Evolutionary conservation across 2,888 invertebrate species (phyloP), one percentile per base, ranked within the genome.

Genomic region (Erannis defoliaria): DNA sequence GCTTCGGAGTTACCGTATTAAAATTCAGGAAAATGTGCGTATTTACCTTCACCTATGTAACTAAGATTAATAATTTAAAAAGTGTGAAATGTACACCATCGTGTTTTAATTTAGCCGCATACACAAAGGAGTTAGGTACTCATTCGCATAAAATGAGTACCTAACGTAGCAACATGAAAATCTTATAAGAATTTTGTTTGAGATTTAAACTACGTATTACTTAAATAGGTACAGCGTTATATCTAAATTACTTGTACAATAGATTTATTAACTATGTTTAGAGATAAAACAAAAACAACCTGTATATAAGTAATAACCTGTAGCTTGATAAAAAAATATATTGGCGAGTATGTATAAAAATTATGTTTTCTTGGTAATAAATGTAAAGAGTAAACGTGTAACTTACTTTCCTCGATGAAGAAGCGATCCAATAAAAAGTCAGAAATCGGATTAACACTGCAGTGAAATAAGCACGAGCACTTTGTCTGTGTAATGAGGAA

Each of bases 401-500:
- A 84, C 91, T 89, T 79, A 91, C 91, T 90, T 85, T 78, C 66
- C 76, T 69, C 74, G 79, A 73, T 75, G 80, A 77, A 79, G 83
- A 83, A 85, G 81, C 83, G 89, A 90, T 91, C 91, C 91, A 90
- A 90, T 86, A 88, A 86, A 82, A 81, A 86, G 84, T 83, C 83
- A 86, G 86, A 86, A 89, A 85, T 89, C 83, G 84, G 85, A 86
- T 86, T 84, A 90, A 87, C 90, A 91, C 90, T 90, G 82, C 82
- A 86, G 87, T 86, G 89, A 84, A 85, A 81, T 82, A 88, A 87
- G 84, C 90, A 92, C 92, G 89, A 89, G 83, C 92, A 92, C 92
- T 91, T 85, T 70, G 90, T 88, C 89, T 86, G 75, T 86, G 80
- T 67, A 73, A 77, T 71, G 76, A 80, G 78, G 74, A 85, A 84